Evolutionary conservation across 2,888 invertebrate genomes (phyloP), one percentile per base, ranked within the genome.

Genomic region (Tetramorium bicarinatum): DNA sequence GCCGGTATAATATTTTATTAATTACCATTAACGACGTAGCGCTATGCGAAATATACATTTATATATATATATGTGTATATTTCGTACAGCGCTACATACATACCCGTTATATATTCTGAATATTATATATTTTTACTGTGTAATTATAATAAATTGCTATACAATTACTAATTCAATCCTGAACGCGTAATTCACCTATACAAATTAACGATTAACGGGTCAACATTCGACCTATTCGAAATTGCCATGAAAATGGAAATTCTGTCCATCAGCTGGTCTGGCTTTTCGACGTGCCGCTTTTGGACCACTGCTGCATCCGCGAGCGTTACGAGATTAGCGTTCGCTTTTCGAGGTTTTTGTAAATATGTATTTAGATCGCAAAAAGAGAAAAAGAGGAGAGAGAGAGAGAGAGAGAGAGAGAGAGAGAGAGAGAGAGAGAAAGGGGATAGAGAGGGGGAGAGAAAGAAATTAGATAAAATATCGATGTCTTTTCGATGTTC

Each of bases 41-140:
- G 44, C n/a, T 25, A 21, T 59, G 44, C 56, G 44, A 56, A 71
- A 79, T 56, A 59, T 25, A 66, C 64, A 76, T 52, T 34, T 76
- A 62, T 52, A 64, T 21, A 34, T 29, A 21, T 64, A 15, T 15
- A 21, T 34, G 29, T n/a, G 44, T 52, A 47, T 79, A 47, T 75
- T 47, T 61, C 34, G 21, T 61, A 49, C n/a, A 38, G 61, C 34
- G 29, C 15, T 54, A 64, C n/a, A 25, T n/a, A 77, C 44, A 54
- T 29, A 54, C 8, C n/a, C 47, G 67, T 77, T 77, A 77, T 69
- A 79, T 79, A 71, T 79, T 69, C 71, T 71, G 34, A 61, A 79
- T 71, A 79, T 79, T 69, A 69, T 79, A 79, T 79, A 79, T 79
- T 79, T 79, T 79, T 79, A 79, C 69, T 71, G 69, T 59, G 59